Conservation (phyloP, 2,113 vertebrate species). For the Rallus limicola region DNA sequence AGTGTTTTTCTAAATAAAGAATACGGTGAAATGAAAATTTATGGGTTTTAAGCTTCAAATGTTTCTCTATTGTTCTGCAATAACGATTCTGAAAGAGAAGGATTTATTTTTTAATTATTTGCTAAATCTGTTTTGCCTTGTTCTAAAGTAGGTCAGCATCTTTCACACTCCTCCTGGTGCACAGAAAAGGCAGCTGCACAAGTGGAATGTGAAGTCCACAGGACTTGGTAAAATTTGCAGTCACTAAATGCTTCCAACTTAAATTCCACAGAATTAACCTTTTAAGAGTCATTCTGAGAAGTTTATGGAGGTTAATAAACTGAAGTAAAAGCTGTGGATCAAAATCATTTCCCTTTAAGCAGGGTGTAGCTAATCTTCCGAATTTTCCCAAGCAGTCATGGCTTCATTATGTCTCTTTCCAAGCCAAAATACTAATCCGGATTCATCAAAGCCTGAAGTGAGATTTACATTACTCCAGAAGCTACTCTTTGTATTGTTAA, state of each 20-base stretch:
- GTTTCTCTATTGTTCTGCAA: background rate
- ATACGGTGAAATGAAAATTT: background rate
- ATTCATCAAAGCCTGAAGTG: background rate
- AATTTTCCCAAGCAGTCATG: background rate
- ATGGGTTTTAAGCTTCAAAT: background rate
- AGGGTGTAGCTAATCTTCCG: background rate
- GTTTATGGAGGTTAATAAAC: background rate
- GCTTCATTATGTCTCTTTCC: background rate
- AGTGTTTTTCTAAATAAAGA: constrained; percentile 73
- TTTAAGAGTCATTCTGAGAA: background rate
- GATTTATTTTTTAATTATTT: background rate
- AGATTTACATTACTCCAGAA: background rate
- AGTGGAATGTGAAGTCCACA: background rate
- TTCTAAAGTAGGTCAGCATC: constrained; percentile 20
- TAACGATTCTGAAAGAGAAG: background rate
- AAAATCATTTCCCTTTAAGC: background rate
- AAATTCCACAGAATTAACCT: background rate
- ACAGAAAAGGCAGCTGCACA: background rate
- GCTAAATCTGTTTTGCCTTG: background rate
- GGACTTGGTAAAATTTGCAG: background rate
- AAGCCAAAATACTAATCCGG: background rate
- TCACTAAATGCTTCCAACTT: background rate
- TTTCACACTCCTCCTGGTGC: background rate
- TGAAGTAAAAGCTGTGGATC: background rate
- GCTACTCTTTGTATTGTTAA: background rate